These are phyloP conservation scores for Vireo altiloquus DNA, from an alignment of 2,113 vertebrate species.

Conservation along the genomic window DNA sequence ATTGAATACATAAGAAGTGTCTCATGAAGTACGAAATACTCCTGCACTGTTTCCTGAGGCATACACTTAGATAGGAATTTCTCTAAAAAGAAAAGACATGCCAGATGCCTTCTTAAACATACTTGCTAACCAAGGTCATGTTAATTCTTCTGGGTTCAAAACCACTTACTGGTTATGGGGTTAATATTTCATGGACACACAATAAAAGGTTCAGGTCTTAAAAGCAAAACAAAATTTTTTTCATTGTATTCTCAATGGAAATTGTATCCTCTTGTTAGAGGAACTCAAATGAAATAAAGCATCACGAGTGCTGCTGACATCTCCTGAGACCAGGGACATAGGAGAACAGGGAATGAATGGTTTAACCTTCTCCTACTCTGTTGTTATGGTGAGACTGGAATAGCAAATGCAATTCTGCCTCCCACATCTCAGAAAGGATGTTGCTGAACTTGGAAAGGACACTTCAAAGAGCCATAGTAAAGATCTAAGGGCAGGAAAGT, in stretches of 20 bases:
- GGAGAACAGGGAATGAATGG: not conserved
- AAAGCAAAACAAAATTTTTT: not conserved
- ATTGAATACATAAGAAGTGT: not conserved
- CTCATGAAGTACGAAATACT: not conserved
- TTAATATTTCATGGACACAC: not conserved
- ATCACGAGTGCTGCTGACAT: not conserved
- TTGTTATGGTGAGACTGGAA: not conserved
- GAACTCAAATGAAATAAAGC: not conserved
- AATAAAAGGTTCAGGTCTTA: not conserved
- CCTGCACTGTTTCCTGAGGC: not conserved
- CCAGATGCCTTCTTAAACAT: not conserved
- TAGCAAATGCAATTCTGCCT: not conserved
- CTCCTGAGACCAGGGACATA: not conserved
- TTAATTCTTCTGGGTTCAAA: not conserved
- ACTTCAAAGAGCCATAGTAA: not conserved
- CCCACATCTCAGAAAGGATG: not conserved
- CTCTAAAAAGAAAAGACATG: not conserved
- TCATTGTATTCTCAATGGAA: not conserved
- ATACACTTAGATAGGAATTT: not conserved
- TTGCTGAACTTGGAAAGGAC: not conserved
- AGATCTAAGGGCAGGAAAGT: not conserved
- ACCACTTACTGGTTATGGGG: not conserved
- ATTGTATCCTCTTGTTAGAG: not conserved
- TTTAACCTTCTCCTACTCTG: not conserved
- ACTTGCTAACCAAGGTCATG: not conserved